These are phyloP conservation scores for Aphelocoma coerulescens DNA, from an alignment of 2,113 vertebrate genomes.

Conservation along the genomic window DNA sequence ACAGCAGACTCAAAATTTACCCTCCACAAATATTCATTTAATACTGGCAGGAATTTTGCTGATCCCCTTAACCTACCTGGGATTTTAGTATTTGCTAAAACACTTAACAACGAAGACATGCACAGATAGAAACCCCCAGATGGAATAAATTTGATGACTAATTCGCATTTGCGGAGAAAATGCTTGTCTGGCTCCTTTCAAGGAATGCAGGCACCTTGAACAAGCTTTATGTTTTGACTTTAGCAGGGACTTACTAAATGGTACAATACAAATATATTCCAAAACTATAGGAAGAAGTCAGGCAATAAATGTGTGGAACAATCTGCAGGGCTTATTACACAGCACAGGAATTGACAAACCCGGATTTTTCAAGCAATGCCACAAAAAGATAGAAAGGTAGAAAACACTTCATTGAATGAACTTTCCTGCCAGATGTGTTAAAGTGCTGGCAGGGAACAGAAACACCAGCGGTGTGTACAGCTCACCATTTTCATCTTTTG, in stretches of 20 bases:
- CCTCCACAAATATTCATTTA: background rate
- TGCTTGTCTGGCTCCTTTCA: background rate
- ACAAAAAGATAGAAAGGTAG: background rate
- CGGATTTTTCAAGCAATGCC: background rate
- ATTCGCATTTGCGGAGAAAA: background rate
- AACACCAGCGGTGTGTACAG: background rate
- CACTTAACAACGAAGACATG: background rate
- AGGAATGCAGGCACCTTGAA: background rate
- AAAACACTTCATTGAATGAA: background rate
- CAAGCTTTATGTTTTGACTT: background rate
- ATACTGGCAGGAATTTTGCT: background rate
- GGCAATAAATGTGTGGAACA: background rate
- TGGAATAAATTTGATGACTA: background rate
- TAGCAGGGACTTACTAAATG: background rate
- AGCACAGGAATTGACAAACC: background rate
- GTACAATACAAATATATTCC: background rate
- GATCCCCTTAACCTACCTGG: background rate
- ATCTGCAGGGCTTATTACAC: background rate
- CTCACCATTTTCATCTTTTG: background rate
- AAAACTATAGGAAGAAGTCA: background rate
- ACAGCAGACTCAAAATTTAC: background rate
- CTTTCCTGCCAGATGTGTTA: slow-evolving; percentile 61
- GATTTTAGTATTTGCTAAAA: slow-evolving; percentile 5
- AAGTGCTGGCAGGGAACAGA: slow-evolving; percentile 66
- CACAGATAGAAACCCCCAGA: background rate